Evolutionary conservation across 1,140 invertebrate species (phyloP), one percentile per base, ranked within the genome.

Genomic region (Sycobia sp.): DNA sequence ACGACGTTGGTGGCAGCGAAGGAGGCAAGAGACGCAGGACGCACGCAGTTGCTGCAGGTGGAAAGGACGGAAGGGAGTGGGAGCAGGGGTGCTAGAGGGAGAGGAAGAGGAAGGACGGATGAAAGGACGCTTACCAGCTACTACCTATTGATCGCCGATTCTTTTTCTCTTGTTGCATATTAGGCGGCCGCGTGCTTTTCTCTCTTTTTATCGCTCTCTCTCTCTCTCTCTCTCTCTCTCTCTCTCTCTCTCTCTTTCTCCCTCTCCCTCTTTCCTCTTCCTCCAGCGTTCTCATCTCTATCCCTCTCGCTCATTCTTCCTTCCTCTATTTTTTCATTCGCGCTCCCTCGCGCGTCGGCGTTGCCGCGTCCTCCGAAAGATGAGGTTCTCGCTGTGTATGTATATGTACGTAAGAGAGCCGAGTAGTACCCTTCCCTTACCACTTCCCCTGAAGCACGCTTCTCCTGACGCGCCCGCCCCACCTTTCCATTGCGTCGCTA

Each of bases 91-190:
- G 36, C 43, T 11, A 11, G 29, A 4, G 5, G 29, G 29, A 11
- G 29, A 20, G 36, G 46, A 39, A 29, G 49, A 68, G 71, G 66
- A 61, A 41, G 54, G 77, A 72, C 71, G 74, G 78, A 80, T 80
- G 77, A 78, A 80, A 81, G 79, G 76, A 80, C 77, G 78, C 76
- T 81, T 79, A 80, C 79, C 77, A 80, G 77, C 78, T 80, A 81
- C 78, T 81, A 80, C 78, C 79, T 80, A 80, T 80, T 81, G 78
- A 81, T 81, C 79, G 78, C 74, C 78, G 75, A 80, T 81, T 81
- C 79, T 80, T 81, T 80, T 80, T 81, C 79, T 80, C 79, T 78
- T 80, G 78, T 80, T 81, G 77, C 79, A 81, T 81, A 81, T 81
- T 80, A 81, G 78, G 76, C 75, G 76, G 73, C 72, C 74, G 77